These are phyloP conservation scores for Drosophila triauraria DNA, from an alignment of 1,140 invertebrate genomes.

Conservation along the genomic window DNA sequence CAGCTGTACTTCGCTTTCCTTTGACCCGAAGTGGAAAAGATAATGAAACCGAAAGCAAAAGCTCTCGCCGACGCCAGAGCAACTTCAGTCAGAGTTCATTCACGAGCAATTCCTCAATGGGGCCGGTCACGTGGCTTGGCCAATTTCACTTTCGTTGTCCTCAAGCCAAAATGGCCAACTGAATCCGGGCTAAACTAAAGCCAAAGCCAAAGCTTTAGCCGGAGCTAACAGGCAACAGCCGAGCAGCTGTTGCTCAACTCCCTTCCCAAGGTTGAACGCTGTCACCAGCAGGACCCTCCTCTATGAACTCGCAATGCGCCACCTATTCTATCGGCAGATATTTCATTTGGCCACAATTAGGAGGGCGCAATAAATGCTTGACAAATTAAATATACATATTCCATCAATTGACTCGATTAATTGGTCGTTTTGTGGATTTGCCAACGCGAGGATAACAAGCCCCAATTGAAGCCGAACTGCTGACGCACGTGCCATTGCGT, in stretches of 20 bases:
- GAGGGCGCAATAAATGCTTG: constrained; percentile 27
- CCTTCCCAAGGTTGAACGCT: constrained; percentile 3
- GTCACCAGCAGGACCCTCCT: constrained; percentile 10
- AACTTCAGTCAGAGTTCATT: constrained; percentile 52
- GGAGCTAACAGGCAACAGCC: not conserved
- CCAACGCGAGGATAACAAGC: constrained; percentile 4
- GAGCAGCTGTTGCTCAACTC: constrained; percentile 51
- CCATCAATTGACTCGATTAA: constrained; percentile 47
- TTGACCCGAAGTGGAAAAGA: constrained; percentile 25
- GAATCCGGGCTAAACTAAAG: constrained; percentile 46
- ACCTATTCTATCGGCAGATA: constrained; percentile 13
- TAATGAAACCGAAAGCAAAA: constrained; percentile 56
- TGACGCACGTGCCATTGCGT: constrained; percentile 65
- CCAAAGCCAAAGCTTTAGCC: constrained; percentile 34
- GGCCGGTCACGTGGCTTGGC: constrained; percentile 52
- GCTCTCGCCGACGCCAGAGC: constrained; percentile 43
- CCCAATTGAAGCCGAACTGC: constrained; percentile 8
- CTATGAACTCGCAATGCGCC: constrained; percentile 15
- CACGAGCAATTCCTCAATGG: constrained; percentile 50
- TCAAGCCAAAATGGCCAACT: constrained; percentile 4
- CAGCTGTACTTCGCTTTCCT: constrained; percentile 49
- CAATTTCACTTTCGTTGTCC: constrained; percentile 48
- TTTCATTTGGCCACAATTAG: constrained; percentile 27
- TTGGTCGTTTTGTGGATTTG: constrained; percentile 37
- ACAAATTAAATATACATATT: constrained; percentile 55